Conservation (phyloP, 2,113 vertebrate species). For the Heptranchias perlo region DNA sequence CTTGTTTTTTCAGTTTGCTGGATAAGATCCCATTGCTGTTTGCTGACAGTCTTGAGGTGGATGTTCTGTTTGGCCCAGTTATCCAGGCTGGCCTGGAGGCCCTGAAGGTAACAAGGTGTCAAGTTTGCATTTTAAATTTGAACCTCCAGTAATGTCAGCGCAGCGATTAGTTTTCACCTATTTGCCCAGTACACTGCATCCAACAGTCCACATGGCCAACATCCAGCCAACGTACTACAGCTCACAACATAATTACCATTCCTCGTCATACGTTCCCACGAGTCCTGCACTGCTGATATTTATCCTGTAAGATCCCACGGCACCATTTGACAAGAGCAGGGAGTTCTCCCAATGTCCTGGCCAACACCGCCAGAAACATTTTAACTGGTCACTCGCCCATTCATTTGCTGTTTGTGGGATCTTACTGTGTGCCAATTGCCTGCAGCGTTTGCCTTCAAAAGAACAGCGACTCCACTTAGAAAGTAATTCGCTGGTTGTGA, state of each 20-base stretch:
- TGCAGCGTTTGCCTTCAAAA: too few relatives aligned
- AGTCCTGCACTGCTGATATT: background rate
- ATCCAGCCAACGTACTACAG: background rate
- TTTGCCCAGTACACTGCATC: background rate
- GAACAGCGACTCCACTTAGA: too few relatives aligned
- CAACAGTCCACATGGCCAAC: background rate
- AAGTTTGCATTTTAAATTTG: background rate
- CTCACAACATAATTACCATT: background rate
- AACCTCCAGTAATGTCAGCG: background rate
- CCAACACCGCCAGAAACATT: background rate
- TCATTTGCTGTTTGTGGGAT: too few relatives aligned
- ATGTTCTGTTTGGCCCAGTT: conserved; percentile 52
- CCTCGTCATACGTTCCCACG: background rate
- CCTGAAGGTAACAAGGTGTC: conserved; percentile 51
- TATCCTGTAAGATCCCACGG: background rate
- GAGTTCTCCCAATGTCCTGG: background rate
- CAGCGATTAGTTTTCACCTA: background rate
- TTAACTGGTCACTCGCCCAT: too few relatives aligned
- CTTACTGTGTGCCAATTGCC: too few relatives aligned
- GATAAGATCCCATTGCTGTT: conserved; percentile 54
- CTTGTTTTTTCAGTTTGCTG: conserved; percentile 49
- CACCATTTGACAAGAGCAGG: background rate
- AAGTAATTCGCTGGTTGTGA: too few relatives aligned
- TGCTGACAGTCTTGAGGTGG: conserved; percentile 44
- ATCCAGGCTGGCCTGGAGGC: conserved; percentile 55